These are phyloP conservation scores for Trichogramma pretiosum DNA, from an alignment of 1,140 invertebrate species.

Conservation along the genomic window DNA sequence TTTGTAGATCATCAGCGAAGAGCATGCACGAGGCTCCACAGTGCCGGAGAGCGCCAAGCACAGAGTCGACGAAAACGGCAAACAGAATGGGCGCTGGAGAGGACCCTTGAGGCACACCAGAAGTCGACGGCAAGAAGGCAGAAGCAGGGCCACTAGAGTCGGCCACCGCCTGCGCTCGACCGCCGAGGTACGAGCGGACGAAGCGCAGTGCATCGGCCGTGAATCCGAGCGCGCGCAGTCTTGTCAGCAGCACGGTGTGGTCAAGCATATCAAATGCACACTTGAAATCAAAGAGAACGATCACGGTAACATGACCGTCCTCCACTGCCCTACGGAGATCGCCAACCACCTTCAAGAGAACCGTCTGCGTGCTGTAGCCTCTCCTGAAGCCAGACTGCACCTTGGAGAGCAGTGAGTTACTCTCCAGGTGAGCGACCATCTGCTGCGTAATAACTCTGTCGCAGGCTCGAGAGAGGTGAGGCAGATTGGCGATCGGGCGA, in stretches of 20 bases:
- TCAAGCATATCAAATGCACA: slow-evolving; percentile 6
- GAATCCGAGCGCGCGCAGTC: neutral
- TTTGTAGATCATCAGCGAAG: too few relatives aligned
- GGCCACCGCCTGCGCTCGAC: neutral
- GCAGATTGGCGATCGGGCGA: neutral
- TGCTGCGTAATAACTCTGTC: neutral
- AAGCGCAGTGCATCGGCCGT: neutral
- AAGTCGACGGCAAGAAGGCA: neutral
- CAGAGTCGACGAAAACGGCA: neutral
- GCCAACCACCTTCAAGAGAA: neutral
- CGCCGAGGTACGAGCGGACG: neutral
- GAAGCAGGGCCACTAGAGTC: neutral
- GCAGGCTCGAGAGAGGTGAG: too few relatives aligned
- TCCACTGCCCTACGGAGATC: neutral
- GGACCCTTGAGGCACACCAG: neutral
- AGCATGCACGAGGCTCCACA: neutral
- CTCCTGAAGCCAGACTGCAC: neutral
- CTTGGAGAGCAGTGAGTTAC: neutral
- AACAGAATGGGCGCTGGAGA: neutral
- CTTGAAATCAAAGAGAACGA: slow-evolving; percentile 7
- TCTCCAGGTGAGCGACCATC: neutral
- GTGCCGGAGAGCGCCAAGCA: neutral
- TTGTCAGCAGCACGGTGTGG: slow-evolving; percentile 3
- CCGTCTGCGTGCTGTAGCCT: neutral
- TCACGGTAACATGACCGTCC: neutral